Conservation (phyloP, 1,140 invertebrate species). For the Elysia chlorotica region DNA sequence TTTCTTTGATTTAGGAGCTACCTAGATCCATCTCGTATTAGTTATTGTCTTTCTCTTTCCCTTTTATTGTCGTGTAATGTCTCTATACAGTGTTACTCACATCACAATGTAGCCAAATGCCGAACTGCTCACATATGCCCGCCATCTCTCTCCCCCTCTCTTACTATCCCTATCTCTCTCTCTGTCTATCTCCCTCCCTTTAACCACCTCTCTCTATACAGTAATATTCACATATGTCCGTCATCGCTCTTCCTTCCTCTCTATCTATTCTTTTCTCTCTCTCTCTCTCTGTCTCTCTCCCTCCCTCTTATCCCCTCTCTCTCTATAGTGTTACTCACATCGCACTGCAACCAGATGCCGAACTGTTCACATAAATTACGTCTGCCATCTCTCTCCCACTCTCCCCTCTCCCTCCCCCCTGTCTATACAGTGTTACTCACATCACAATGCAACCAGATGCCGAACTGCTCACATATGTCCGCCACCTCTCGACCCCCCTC, state of each 20-base stretch:
- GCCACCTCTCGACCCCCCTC: too few species aligned
- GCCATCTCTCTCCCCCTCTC: conserved; percentile 75
- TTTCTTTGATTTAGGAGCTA: too few species aligned
- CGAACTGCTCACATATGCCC: conserved; percentile 94
- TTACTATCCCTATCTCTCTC: background rate
- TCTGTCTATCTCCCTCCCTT: background rate
- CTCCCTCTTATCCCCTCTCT: background rate
- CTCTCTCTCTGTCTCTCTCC: conserved; percentile 61
- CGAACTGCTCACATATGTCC: conserved; percentile 94
- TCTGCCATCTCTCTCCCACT: too few species aligned
- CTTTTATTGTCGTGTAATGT: too few species aligned
- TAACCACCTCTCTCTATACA: background rate
- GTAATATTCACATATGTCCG: too few species aligned
- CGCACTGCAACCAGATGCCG: too few species aligned
- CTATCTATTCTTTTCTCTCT: conserved; percentile 97
- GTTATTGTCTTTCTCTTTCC: too few species aligned
- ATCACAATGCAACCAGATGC: conserved; percentile 97
- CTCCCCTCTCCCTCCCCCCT: too few species aligned
- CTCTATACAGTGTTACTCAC: conserved; percentile 76
- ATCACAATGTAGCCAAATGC: conserved; percentile 97
- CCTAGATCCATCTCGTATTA: too few species aligned
- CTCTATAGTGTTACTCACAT: too few species aligned
- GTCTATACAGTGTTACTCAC: conserved; percentile 76
- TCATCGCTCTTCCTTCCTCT: background rate
- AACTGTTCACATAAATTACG: too few species aligned